A percentile compares a stretch with the other conserved stretches of the same genome.
These are phyloP conservation scores for Chromobotia macracanthus DNA, from an alignment of 2,797 vertebrate species.

Conservation along the genomic window DNA sequence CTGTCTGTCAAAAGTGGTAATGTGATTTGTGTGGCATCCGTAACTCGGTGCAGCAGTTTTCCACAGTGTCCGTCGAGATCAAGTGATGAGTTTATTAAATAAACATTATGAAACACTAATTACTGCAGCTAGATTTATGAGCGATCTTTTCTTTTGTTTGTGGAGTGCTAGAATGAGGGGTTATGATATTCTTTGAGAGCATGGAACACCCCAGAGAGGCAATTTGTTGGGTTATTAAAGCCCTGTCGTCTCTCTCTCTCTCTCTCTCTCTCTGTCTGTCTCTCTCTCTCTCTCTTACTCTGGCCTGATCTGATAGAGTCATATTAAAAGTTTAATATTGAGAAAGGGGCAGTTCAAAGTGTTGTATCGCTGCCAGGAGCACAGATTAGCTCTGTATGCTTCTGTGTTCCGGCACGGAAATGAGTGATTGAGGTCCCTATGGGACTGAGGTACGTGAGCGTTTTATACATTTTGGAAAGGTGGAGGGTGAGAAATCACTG, in stretches of 20 bases:
- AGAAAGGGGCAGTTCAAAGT: constrained; percentile 35
- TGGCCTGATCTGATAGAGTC: constrained; percentile 26
- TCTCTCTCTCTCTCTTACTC: constrained; percentile 17
- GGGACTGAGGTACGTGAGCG: constrained; percentile 10
- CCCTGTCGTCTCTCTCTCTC: constrained; percentile 25
- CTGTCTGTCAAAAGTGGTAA: constrained; percentile 31
- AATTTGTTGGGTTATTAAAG: constrained; percentile 48
- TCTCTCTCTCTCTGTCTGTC: constrained; percentile 7
- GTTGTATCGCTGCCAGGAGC: constrained; percentile 14
- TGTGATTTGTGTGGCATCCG: constrained; percentile 19
- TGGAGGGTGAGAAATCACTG: background rate
- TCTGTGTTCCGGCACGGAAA: constrained; percentile 3
- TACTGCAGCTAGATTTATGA: constrained; percentile 31
- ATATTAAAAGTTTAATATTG: constrained; percentile 28
- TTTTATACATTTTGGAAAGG: constrained; percentile 37
- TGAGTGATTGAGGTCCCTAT: constrained; percentile 11
- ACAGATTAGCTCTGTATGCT: background rate
- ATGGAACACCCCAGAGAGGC: constrained; percentile 35
- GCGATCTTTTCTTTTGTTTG: constrained; percentile 1
- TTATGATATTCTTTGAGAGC: constrained; percentile 50
- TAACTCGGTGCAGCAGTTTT: background rate
- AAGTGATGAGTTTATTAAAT: constrained; percentile 51
- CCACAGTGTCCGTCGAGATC: constrained; percentile 23
- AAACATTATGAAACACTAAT: constrained; percentile 42
- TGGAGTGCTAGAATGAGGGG: background rate